Percentiles rank a stretch among this genome's conserved stretches.
These are phyloP conservation scores for Syrrhaptes paradoxus DNA, from an alignment of 2,113 vertebrate species.

Conservation along the genomic window DNA sequence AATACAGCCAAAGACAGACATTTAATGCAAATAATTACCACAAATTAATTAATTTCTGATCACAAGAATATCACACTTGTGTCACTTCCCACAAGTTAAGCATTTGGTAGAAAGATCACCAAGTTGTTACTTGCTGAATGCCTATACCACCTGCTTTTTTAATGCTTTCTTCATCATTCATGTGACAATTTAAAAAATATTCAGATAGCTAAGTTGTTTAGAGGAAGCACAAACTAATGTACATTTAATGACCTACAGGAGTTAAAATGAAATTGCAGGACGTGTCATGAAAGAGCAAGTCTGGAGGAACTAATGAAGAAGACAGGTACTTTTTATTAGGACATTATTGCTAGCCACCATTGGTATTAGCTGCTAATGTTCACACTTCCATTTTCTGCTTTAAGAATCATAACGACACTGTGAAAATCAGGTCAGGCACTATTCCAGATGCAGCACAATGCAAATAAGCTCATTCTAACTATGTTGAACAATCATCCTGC, in stretches of 20 bases:
- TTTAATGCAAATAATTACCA: background rate
- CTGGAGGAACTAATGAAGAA: background rate
- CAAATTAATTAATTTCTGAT: background rate
- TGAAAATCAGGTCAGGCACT: background rate
- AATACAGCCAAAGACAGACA: background rate
- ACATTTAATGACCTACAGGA: background rate
- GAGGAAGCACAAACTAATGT: background rate
- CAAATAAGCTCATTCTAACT: background rate
- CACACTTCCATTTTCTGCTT: background rate
- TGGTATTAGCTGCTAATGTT: background rate
- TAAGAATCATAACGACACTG: background rate
- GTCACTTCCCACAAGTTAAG: background rate
- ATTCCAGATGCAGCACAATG: background rate
- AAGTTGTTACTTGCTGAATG: background rate
- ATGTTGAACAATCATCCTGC: background rate
- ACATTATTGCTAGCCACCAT: background rate
- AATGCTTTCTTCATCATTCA: background rate
- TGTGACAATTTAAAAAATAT: background rate
- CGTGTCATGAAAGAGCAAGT: background rate
- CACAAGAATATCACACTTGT: background rate
- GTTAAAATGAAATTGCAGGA: background rate
- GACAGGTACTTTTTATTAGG: background rate
- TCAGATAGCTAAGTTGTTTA: background rate
- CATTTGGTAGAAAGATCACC: background rate
- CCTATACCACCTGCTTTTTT: background rate